Base-by-base conservation (phyloP, 2,113 vertebrate species). In the Zingel zingel region DNA sequence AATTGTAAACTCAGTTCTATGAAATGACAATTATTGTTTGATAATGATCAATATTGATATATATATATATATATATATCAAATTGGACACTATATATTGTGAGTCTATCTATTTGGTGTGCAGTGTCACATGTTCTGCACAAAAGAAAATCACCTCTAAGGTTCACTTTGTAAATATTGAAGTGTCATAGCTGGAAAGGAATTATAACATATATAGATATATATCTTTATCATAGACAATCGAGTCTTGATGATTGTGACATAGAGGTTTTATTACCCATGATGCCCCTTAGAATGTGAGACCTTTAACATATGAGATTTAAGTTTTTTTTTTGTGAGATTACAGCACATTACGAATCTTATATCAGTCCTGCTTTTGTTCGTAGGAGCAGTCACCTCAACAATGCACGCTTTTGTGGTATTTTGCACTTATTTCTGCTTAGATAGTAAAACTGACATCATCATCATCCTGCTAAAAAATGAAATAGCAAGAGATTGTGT, bases 181-280 rank as follows among this genome's bases (percentile, higher is more conserved):
- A 88, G 81, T 91, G 88, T 91, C 72, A 88, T 90, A 84, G 82
- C 70, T 86, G 84, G 84, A 90, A 78, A 88, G 88, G 4, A 82
- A 77, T 57, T 86, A 57, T 91, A 79, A 76, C 75, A 82, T 77
- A 89, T 83, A 91, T 84, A 84, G 19, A 90, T 90, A 91, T 73
- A 86, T 79, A 89, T 91, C 77, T 93, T 91, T 93, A 94, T 92
- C 91, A 91, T 86, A 73, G 93, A 94, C 94, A 95, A 95, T 94
- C 92, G 30, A 71, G 88, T 94, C 82, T 89, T 73, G 43, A 87
- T 86, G 91, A 94, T 93, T 91, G 90, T 93, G 89, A 73, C 80
- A 68, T 89, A 88, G 87, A 88, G 53, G 47, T 89, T 90, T 89
- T 83, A 89, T 92, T 87, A 77, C 62, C 50, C 83, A 69, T 14